Evolutionary conservation across 2,888 invertebrate species (phyloP).

Genomic region (Smittia aterrima): DNA sequence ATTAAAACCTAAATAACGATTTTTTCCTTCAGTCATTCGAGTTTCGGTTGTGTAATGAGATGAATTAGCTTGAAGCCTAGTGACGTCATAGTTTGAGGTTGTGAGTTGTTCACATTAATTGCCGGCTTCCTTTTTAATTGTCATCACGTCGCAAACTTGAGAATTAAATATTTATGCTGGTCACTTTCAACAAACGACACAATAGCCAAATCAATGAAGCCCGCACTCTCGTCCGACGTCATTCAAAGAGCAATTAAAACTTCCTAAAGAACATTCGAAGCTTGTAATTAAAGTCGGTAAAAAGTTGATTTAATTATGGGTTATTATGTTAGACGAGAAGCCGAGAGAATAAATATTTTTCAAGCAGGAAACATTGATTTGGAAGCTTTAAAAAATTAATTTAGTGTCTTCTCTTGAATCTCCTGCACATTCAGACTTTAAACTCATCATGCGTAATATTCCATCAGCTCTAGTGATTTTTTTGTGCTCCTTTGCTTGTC

Average conservation of each 20-base stretch:
- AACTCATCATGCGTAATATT: too few relatives aligned
- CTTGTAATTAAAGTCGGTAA: constrained; percentile 8
- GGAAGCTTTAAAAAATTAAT: background rate
- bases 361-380: constrained; percentile 17
- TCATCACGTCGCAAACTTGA: background rate
- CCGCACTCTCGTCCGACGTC: background rate
- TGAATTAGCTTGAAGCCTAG: background rate
- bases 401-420: background rate
- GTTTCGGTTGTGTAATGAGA: constrained; percentile 34
- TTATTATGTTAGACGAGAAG: background rate
- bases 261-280: background rate
- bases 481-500: background rate
- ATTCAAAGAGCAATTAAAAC: constrained; percentile 6
- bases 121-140: constrained; percentile 9
- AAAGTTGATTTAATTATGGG: constrained; percentile 18
- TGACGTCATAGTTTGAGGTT: constrained; percentile 3
- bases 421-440: too few relatives aligned
- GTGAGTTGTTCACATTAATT: constrained; percentile 1
- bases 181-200: background rate
- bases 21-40: constrained; percentile 17
- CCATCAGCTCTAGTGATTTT: too few relatives aligned
- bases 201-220: constrained; percentile 2
- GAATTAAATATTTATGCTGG: background rate
- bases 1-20: constrained; percentile 37
- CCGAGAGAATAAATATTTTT: background rate